A percentile compares a stretch with the other conserved stretches of the same genome.
Evolutionary conservation across 2,113 vertebrate species (phyloP).

Genomic region (Alces alces): DNA sequence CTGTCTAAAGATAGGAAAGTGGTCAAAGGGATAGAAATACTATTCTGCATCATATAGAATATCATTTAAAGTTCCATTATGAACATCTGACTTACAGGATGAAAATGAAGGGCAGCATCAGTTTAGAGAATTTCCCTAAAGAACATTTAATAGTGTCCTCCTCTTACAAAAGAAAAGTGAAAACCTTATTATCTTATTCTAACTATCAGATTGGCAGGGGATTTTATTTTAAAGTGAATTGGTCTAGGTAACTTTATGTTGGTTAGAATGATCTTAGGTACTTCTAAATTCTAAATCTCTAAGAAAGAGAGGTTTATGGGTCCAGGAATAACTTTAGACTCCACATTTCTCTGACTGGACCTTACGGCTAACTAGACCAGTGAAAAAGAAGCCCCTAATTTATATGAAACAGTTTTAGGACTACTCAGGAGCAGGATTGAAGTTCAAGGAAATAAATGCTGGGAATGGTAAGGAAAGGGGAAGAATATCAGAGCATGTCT

Average conservation of each 20-base stretch:
- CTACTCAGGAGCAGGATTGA: neutral
- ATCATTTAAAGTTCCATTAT: neutral
- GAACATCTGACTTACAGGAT: neutral
- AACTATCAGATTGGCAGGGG: neutral
- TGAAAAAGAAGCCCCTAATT: neutral
- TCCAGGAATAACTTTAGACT: neutral
- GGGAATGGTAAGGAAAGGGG: neutral
- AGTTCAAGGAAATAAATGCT: neutral
- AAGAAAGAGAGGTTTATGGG: neutral
- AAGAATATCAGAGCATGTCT: neutral
- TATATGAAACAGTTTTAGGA: neutral
- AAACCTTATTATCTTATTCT: neutral
- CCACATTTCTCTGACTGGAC: neutral
- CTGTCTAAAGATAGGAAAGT: neutral
- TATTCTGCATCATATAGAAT: neutral
- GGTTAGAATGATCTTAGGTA: neutral
- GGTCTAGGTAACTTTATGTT: neutral
- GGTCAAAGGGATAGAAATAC: neutral
- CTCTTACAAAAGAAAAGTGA: neutral
- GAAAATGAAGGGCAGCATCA: neutral
- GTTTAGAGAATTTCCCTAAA: neutral
- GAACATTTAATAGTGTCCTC: neutral
- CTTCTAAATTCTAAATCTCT: neutral
- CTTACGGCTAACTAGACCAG: neutral
- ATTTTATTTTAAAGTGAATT: neutral